Percentiles rank a stretch among this genome's conserved stretches.
phyloP scores from a whole-genome alignment of 2,797 vertebrate genomes.

The Eutrigla gurnardus region DNA sequence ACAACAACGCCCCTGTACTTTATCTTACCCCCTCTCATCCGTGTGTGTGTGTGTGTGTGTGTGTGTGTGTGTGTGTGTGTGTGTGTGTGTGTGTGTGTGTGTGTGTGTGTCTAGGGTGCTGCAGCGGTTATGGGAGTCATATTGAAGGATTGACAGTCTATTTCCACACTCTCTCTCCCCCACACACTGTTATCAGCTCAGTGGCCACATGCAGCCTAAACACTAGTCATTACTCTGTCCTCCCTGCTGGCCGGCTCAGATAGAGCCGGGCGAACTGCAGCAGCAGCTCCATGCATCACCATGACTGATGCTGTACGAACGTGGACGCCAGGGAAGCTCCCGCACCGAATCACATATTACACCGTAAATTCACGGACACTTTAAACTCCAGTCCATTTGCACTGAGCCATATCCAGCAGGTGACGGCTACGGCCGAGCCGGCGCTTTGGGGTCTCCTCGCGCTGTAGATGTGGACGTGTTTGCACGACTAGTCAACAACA shows the following conservation, averaged over 20 bases:
- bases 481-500: constrained; percentile 27
- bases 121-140: constrained; percentile 12
- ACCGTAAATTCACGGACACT: constrained; percentile 12
- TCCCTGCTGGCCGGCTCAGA: constrained; percentile 30
- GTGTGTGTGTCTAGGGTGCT: not conserved
- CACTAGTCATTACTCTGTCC: constrained; percentile 48
- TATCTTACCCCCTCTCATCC: not conserved
- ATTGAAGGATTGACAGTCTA: constrained; percentile 39
- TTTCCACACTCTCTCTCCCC: constrained; percentile 48
- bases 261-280: constrained; percentile 7
- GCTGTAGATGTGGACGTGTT: not conserved
- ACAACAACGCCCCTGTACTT: constrained; percentile 26
- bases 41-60: not conserved
- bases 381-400: constrained; percentile 12
- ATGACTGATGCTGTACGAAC: constrained; percentile 27
- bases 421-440: not conserved
- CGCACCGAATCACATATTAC: constrained; percentile 22
- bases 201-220: constrained; percentile 39
- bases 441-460: not conserved
- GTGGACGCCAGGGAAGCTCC: not conserved
- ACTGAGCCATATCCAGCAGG: not conserved
- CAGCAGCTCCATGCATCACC: constrained; percentile 14
- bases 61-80: not conserved
- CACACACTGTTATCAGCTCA: constrained; percentile 52
- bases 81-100: not conserved